phyloP scores from a whole-genome alignment of 2,113 vertebrate genomes.

The Oreocharis arfaki region DNA sequence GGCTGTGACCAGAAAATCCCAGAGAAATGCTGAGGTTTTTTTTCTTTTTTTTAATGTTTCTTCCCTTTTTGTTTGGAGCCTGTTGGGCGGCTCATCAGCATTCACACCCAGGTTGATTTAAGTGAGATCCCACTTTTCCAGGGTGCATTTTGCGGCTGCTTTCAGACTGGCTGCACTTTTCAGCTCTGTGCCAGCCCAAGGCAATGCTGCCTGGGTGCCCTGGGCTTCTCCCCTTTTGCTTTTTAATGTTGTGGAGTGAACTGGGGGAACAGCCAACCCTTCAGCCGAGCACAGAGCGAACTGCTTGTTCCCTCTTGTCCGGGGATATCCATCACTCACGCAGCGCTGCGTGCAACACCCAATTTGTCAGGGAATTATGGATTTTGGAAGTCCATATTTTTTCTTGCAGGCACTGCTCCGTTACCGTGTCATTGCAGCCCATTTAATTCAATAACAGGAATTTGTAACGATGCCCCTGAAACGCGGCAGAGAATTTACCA shows the following conservation, averaged over 20 bases:
- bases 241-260: not conserved
- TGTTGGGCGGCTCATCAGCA: not conserved
- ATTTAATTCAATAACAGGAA: not conserved
- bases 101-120: not conserved
- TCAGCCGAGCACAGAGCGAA: not conserved
- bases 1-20: not conserved
- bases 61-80: not conserved
- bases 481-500: not conserved
- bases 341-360: not conserved
- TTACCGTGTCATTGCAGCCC: not conserved
- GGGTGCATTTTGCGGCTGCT: not conserved
- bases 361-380: conserved; percentile 1
- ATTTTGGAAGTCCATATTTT: conserved; percentile 9
- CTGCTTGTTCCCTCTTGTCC: not conserved
- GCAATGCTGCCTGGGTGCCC: not conserved
- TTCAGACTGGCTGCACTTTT: not conserved
- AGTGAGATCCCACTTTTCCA: not conserved
- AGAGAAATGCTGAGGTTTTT: not conserved
- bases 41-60: not conserved
- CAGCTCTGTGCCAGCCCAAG: not conserved
- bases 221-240: not conserved
- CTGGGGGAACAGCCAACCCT: not conserved
- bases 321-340: not conserved
- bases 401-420: not conserved
- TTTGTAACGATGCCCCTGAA: not conserved